phyloP scores from a whole-genome alignment of 1,140 invertebrate species.

The Neuroterus valhalla region DNA sequence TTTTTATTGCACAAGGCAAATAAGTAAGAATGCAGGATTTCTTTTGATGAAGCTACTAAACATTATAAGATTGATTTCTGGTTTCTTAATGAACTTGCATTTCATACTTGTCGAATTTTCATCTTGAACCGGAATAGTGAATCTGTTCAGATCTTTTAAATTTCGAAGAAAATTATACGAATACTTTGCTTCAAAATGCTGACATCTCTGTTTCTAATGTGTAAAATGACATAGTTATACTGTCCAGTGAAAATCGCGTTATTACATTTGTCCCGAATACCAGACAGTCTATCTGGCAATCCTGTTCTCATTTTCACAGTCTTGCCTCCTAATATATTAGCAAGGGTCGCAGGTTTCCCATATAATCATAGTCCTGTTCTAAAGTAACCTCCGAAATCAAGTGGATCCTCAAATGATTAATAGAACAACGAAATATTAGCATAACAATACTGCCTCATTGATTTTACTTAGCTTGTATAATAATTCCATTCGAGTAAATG shows the following conservation, averaged over 20 bases:
- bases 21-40: neutral
- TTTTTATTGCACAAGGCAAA: neutral
- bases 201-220: neutral
- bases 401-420: neutral
- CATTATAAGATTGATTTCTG: too few relatives aligned
- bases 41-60: too few relatives aligned
- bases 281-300: constrained; percentile 52
- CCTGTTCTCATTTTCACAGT: constrained; percentile 48
- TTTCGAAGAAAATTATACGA: neutral
- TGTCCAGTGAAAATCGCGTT: constrained; percentile 39
- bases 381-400: constrained; percentile 46
- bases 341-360: constrained; percentile 52
- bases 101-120: too few relatives aligned
- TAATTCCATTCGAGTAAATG: too few relatives aligned
- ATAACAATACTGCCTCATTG: neutral
- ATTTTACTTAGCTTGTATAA: too few relatives aligned
- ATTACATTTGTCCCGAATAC: constrained; percentile 51
- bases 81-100: neutral
- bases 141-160: neutral
- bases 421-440: neutral
- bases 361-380: constrained; percentile 64
- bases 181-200: neutral
- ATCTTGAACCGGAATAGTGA: too few relatives aligned
- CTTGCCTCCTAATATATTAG: constrained; percentile 57
- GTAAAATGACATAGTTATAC: neutral